Percentiles rank a stretch among this genome's conserved stretches.
These are phyloP conservation scores for Boleophthalmus pectinirostris DNA, from an alignment of 2,113 vertebrate species.

Conservation along the genomic window DNA sequence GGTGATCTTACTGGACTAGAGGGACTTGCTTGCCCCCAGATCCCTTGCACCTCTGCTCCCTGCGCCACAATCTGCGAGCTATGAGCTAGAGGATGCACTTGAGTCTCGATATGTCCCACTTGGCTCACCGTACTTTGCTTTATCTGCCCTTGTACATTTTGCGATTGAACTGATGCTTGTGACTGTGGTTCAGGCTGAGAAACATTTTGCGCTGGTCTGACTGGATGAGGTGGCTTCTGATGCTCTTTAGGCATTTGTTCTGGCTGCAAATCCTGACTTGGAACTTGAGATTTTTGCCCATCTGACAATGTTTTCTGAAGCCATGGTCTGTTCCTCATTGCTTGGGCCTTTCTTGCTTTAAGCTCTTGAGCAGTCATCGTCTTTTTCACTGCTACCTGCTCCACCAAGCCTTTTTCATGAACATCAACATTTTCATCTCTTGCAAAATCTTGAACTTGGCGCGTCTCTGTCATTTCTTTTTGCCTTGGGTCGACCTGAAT, in stretches of 20 bases:
- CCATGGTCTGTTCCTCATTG: constrained; percentile 75
- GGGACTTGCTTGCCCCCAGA: constrained; percentile 41
- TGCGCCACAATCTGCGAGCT: constrained; percentile 9
- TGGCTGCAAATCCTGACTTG: constrained; percentile 20
- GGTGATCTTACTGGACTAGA: constrained; percentile 29
- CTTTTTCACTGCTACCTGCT: constrained; percentile 36
- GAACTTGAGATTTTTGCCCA: constrained; percentile 18
- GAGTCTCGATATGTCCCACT: constrained; percentile 22
- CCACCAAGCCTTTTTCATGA: constrained; percentile 19
- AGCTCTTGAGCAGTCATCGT: constrained; percentile 43
- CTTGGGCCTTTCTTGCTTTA: constrained; percentile 63
- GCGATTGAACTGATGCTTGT: constrained; percentile 1
- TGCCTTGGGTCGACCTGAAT: constrained; percentile 7
- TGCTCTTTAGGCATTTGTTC: not conserved
- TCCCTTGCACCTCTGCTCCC: not conserved
- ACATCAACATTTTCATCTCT: constrained; percentile 15
- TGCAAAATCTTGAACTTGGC: constrained; percentile 19
- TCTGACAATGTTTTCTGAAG: constrained; percentile 56
- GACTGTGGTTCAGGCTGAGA: not conserved
- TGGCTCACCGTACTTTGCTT: not conserved
- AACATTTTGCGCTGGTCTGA: constrained; percentile 20
- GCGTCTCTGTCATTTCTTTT: not conserved
- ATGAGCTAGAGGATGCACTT: constrained; percentile 22
- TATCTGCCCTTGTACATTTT: not conserved
- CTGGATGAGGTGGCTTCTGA: constrained; percentile 20